phyloP scores from a whole-genome alignment of 2,888 invertebrate species.

The Dasysyrphus albostriatus region DNA sequence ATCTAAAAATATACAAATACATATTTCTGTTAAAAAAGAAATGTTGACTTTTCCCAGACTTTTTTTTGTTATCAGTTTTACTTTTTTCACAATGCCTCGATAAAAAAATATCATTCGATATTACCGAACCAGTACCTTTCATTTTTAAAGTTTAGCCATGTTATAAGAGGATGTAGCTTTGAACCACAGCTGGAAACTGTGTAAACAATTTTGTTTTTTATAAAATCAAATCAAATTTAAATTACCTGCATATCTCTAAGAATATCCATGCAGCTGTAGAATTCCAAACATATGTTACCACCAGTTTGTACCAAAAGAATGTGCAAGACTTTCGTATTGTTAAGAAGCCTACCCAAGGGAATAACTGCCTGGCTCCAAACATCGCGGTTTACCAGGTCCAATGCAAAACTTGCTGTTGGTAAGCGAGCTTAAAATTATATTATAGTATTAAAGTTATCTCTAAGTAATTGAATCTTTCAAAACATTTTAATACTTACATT shows the following conservation, averaged over 20 bases:
- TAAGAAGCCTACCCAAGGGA: conserved; percentile 72
- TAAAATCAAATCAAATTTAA: neutral
- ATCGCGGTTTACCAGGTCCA: conserved; percentile 80
- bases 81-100: too few relatives aligned
- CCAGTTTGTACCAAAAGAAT: conserved; percentile 84
- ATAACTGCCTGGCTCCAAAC: conserved; percentile 79
- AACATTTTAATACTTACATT: conserved; percentile 79
- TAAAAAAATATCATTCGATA: too few relatives aligned
- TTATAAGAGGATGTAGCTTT: too few relatives aligned
- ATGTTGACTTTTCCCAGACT: too few relatives aligned
- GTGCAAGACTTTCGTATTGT: conserved; percentile 79
- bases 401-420: conserved; percentile 77
- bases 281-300: conserved; percentile 81
- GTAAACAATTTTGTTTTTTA: neutral
- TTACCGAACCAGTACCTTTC: too few relatives aligned
- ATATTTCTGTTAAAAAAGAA: too few relatives aligned
- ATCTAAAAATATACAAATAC: too few relatives aligned
- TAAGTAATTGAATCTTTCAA: too few relatives aligned
- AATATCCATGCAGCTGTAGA: conserved; percentile 81
- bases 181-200: too few relatives aligned
- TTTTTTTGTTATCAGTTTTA: too few relatives aligned
- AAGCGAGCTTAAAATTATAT: conserved; percentile 63
- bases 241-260: conserved; percentile 84
- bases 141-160: too few relatives aligned
- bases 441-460: neutral